Percentiles rank a stretch among this genome's conserved stretches.
Conservation (phyloP, 2,797 vertebrate species). For the Siniperca obscura region DNA sequence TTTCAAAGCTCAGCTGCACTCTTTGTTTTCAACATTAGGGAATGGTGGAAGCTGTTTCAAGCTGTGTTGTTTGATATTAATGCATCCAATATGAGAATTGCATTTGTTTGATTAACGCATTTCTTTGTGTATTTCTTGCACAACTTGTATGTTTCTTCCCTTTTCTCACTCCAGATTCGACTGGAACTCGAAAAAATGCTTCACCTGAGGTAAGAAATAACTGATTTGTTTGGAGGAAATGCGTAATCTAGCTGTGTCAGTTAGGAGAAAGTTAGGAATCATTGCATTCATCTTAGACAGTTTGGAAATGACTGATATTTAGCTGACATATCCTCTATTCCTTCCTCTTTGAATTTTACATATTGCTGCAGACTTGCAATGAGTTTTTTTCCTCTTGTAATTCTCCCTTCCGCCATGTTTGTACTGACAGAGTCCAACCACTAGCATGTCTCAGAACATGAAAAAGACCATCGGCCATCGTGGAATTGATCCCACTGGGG, state of each 20-base stretch:
- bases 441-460: conserved; percentile 82
- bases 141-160: not conserved
- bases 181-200: conserved; percentile 74
- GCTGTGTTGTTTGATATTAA: conserved; percentile 36
- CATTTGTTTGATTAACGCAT: not conserved
- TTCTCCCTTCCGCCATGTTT: conserved; percentile 37
- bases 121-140: not conserved
- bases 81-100: conserved; percentile 23
- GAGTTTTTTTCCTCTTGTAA: not conserved
- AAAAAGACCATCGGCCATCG: conserved; percentile 93
- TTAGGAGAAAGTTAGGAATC: conserved; percentile 17
- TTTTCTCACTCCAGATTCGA: conserved; percentile 65
- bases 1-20: conserved; percentile 49
- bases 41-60: conserved; percentile 22
- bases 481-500: conserved; percentile 93
- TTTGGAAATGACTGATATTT: conserved; percentile 23
- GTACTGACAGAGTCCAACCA: conserved; percentile 80
- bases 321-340: conserved; percentile 49
- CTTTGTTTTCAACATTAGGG: conserved; percentile 26
- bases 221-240: conserved; percentile 12
- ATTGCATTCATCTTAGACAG: conserved; percentile 9
- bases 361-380: conserved; percentile 24
- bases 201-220: conserved; percentile 78
- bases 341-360: conserved; percentile 63
- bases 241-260: not conserved